Base-by-base conservation (phyloP, 2,888 invertebrate genomes). In the Hyposoter didymator region DNA sequence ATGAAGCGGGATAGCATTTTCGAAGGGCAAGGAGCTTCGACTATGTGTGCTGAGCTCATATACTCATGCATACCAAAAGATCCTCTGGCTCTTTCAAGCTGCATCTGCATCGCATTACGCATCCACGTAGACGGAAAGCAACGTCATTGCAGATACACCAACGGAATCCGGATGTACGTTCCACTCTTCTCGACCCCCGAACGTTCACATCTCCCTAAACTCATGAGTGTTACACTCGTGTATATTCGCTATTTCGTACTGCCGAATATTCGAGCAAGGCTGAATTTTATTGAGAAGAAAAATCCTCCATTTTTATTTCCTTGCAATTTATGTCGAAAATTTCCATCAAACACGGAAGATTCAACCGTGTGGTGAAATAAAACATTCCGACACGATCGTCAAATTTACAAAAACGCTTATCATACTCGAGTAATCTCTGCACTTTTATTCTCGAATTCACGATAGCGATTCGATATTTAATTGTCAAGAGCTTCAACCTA, bases 101-200 rank as follows among this genome's bases (percentile, higher is more conserved):
- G 35, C 81, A 75, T 74, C 59, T 81, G 73, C 73, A 55, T 80
- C 45, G 74, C 66, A 81, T 81, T 59, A 62, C 35, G 28, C 69
- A 69, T 19, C 74, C 59, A 59, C 28, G 59, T 59, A 14, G 55
- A 39, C 19, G 28, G 39, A 22, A 52, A 64, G 19, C 64, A 73
- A 52, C 78, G 67, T 43, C 72, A 72, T 49, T 70, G 32, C 52
- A 35, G 19, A 59, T 45, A 47, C n/a, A 52, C 49, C 14, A 28
- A 47, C 28, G 47, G 19, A 14, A 47, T 47, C 45, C 22, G 66
- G 43, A 7, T 66, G 6, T 39, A 59, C 62, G n/a, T 45, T 78
- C n/a, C 62, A 55, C 28, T 35, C 12, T 43, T 64, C 64, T 28
- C 59, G 28, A 80, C 47, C 59, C 45, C 43, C 14, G 8, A 64